Base-by-base conservation (phyloP, 2,797 vertebrate genomes). In the Macropus fuliginosus region DNA sequence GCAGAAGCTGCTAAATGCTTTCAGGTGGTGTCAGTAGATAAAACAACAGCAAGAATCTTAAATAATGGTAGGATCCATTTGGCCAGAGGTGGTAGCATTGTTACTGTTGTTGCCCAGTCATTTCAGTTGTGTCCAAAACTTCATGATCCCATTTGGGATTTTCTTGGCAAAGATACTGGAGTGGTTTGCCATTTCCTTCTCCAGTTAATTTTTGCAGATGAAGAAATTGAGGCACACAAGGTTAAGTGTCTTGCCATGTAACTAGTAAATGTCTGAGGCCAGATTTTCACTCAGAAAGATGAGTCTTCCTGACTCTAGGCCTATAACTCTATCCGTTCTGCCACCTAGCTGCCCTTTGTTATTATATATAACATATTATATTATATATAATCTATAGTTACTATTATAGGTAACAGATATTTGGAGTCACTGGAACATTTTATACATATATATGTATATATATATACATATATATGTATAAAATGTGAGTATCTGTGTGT, bases 41-140 rank as follows among this genome's bases (percentile, higher is more conserved):
- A 10, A 50, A 87, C 8, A 46, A 87, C 0, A 46, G 16, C 5
- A 81, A 40, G 18, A 81, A 40, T 27, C 3, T 16, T 4, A 18
- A 55, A 93, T 94, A 50, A 31, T 21, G 74, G 91, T 95, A 91
- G 54, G 27, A 92, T 16, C 16, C 66, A 31, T 46, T 87, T 74
- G 57, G 55, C 54, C 54, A 93, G 91, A 62, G 9, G 90, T 28
- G 28, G 24, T 6, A 94, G 93, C 3, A 1, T 50, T 91, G 94
- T 5, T 55, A 55, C 74, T 92, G 0, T 24, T 24, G n/a, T 40
- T 46, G 18, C 40, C 21, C 2, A 46, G 8, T 40, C 3, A 2
- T 40, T 81, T 40, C n/a, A 40, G 5, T 40, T 81, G 66, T 81
- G 18, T 81, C 66, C 4, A 40, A 14, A 40, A n/a, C 5, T 3